These are phyloP conservation scores for Pao palembangensis DNA, from an alignment of 2,113 vertebrate species.

Conservation along the genomic window DNA sequence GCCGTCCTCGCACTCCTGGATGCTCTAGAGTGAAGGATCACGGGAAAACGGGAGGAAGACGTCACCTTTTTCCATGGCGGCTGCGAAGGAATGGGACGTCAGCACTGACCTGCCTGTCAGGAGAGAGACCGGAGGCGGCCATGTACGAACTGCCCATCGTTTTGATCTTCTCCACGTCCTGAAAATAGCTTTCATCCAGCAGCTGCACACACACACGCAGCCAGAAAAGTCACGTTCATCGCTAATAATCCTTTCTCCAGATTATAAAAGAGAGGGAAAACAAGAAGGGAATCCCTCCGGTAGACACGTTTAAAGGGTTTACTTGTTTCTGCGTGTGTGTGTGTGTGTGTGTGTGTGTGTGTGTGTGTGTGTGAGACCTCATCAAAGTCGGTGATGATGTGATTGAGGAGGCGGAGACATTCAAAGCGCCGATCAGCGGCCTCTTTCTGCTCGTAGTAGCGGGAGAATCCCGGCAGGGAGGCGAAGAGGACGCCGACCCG, in stretches of 20 bases:
- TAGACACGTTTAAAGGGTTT: too few relatives aligned
- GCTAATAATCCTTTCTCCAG: too few relatives aligned
- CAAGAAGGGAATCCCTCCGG: too few relatives aligned
- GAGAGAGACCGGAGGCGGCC: slow-evolving; percentile 89
- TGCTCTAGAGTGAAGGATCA: neutral
- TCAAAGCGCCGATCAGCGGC: slow-evolving; percentile 85
- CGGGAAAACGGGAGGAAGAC: neutral
- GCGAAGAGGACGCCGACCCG: slow-evolving; percentile 91
- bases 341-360: neutral
- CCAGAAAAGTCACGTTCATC: neutral
- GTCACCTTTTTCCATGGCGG: too few relatives aligned
- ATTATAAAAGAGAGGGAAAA: too few relatives aligned
- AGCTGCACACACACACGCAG: slow-evolving; percentile 65
- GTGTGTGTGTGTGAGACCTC: slow-evolving; percentile 72
- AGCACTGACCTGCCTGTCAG: slow-evolving; percentile 83
- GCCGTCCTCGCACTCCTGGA: slow-evolving; percentile 81
- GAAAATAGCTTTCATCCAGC: slow-evolving; percentile 86
- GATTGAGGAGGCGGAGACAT: slow-evolving; percentile 87
- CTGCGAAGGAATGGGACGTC: neutral
- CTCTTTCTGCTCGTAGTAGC: slow-evolving; percentile 88
- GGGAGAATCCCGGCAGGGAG: slow-evolving; percentile 87
- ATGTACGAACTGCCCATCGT: slow-evolving; percentile 93
- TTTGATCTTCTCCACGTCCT: slow-evolving; percentile 95
- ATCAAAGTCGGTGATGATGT: slow-evolving; percentile 89
- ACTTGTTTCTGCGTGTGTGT: neutral